These are phyloP conservation scores for Amphibalanus amphitrite DNA, from an alignment of 1,140 invertebrate species.

Conservation along the genomic window DNA sequence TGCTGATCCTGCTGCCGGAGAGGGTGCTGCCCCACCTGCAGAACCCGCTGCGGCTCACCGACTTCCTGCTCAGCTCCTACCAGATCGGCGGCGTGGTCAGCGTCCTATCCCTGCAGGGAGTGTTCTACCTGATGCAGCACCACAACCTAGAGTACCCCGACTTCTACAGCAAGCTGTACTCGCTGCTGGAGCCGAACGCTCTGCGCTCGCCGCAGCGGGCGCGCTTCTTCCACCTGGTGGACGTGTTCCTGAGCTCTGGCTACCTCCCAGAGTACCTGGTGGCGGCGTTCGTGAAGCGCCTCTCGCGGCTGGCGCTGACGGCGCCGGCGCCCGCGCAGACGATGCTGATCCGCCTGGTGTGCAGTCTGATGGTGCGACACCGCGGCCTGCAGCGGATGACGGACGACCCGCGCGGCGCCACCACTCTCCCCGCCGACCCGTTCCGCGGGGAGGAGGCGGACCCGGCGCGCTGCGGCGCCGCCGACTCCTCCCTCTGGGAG, in stretches of 20 bases:
- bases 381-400: slow-evolving; percentile 60
- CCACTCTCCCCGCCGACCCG: slow-evolving; percentile 47
- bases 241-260: slow-evolving; percentile 72
- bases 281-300: slow-evolving; percentile 78
- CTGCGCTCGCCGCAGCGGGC: slow-evolving; percentile 79
- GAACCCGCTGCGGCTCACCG: slow-evolving; percentile 66
- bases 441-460: slow-evolving; percentile 61
- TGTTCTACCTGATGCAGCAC: slow-evolving; percentile 73
- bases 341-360: slow-evolving; percentile 62
- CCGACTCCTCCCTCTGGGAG: slow-evolving; percentile 84
- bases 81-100: slow-evolving; percentile 68
- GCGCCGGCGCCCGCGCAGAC: slow-evolving; percentile 61
- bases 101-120: slow-evolving; percentile 77
- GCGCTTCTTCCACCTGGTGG: slow-evolving; percentile 32
- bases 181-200: slow-evolving; percentile 72
- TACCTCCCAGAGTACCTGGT: slow-evolving; percentile 81
- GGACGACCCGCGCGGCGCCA: slow-evolving; percentile 27
- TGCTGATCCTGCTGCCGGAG: slow-evolving; percentile 63
- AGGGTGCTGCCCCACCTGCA: slow-evolving; percentile 59
- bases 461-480: slow-evolving; percentile 53
- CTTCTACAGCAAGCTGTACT: slow-evolving; percentile 85
- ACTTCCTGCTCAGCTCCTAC: slow-evolving; percentile 79
- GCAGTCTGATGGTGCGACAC: slow-evolving; percentile 73
- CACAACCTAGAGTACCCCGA: slow-evolving; percentile 92
- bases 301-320: slow-evolving; percentile 59